Conservation (phyloP, 2,797 vertebrate species). For the Cuculus canorus region DNA sequence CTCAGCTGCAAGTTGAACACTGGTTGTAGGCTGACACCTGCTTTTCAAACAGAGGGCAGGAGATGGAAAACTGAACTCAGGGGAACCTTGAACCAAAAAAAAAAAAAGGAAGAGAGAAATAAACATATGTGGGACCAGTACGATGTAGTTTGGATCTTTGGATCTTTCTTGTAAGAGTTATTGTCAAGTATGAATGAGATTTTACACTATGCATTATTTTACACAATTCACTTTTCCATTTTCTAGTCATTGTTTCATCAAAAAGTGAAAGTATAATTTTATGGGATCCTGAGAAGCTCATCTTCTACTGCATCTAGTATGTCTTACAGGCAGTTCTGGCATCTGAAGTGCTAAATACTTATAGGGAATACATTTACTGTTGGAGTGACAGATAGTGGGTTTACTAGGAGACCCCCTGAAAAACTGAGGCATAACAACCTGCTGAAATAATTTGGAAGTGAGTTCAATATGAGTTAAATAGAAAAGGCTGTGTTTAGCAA, state of each 20-base stretch:
- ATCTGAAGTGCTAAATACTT: background rate
- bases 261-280: background rate
- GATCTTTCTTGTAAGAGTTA: background rate
- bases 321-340: background rate
- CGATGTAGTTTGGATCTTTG: background rate
- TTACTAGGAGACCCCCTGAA: background rate
- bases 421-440: background rate
- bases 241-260: background rate
- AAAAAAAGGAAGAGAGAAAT: background rate
- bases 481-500: background rate
- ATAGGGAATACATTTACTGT: background rate
- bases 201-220: background rate
- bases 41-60: conserved; percentile 55
- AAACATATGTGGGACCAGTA: background rate
- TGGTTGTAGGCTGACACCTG: conserved; percentile 52
- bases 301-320: background rate
- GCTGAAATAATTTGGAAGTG: background rate
- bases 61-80: background rate
- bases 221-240: background rate
- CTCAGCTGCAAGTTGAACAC: conserved; percentile 26
- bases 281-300: background rate
- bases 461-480: conserved; percentile 12
- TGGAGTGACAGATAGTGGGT: background rate
- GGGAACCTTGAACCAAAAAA: background rate
- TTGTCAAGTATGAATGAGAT: background rate